Conservation (phyloP, 2,797 vertebrate genomes). For the Platalea minor region DNA sequence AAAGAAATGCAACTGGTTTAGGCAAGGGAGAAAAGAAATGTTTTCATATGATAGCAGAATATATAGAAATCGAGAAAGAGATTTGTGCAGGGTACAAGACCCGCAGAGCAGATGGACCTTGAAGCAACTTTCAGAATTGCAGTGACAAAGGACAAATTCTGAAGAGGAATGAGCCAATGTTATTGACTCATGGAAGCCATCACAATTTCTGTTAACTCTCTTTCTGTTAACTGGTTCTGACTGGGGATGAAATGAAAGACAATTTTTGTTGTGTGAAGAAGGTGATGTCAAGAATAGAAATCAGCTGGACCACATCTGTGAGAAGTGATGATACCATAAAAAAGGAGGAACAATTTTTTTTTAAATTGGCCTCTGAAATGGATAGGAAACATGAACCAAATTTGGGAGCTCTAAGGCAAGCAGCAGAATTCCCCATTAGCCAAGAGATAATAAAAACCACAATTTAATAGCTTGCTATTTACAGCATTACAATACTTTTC, state of each 20-base stretch:
- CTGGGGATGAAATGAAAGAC: not conserved
- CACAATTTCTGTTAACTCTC: not conserved
- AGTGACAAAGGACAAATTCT: not conserved
- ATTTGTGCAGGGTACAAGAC: not conserved
- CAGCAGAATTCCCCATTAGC: not conserved
- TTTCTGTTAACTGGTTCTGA: not conserved
- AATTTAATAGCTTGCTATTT: constrained; percentile 34
- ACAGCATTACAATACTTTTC: constrained; percentile 1
- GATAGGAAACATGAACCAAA: not conserved
- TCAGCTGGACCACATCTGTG: not conserved
- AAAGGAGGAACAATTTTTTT: not conserved
- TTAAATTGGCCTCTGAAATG: not conserved
- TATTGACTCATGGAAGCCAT: not conserved
- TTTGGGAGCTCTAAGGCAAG: not conserved
- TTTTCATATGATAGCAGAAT: not conserved
- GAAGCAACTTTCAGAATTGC: not conserved
- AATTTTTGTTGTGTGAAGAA: not conserved
- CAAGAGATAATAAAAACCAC: not conserved
- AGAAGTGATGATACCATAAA: not conserved
- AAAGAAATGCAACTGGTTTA: not conserved
- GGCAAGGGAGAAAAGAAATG: not conserved
- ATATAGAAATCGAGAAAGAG: not conserved
- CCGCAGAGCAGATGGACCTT: not conserved
- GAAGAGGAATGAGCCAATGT: not conserved
- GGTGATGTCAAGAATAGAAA: not conserved